A percentile compares a stretch with the other conserved stretches of the same genome.
phyloP scores from a whole-genome alignment of 2,888 invertebrate genomes.

The Limnephilus rhombicus region DNA sequence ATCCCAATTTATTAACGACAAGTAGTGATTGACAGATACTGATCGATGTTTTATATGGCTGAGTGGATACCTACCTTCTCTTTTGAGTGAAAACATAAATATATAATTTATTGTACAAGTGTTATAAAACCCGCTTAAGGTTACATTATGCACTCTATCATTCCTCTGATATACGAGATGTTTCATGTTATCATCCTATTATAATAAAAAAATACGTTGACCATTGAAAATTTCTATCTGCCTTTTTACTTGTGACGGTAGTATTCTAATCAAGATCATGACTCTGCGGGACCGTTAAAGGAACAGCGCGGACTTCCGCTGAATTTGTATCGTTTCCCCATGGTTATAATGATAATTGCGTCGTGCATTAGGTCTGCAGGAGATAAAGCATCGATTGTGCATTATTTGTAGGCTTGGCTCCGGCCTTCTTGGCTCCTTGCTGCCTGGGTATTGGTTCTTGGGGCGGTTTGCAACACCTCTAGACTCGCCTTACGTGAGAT shows the following conservation, averaged over 20 bases:
- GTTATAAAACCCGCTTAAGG: too few relatives aligned
- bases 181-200: too few relatives aligned
- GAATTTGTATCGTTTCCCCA: slow-evolving; percentile 18
- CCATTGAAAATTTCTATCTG: too few relatives aligned
- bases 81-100: too few relatives aligned
- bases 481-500: slow-evolving; percentile 17
- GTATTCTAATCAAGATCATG: not conserved
- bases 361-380: slow-evolving; percentile 19
- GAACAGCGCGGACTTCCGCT: slow-evolving; percentile 20
- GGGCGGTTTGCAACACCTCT: slow-evolving; percentile 24
- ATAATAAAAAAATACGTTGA: too few relatives aligned
- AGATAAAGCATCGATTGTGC: slow-evolving; percentile 15
- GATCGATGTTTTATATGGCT: too few relatives aligned
- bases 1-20: too few relatives aligned
- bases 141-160: not conserved
- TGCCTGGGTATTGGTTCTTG: not conserved
- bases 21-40: too few relatives aligned
- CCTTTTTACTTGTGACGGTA: too few relatives aligned
- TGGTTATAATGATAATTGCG: slow-evolving; percentile 28
- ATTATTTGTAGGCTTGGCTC: slow-evolving; percentile 23
- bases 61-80: too few relatives aligned
- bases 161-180: not conserved
- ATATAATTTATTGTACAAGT: too few relatives aligned
- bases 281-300: slow-evolving; percentile 2
- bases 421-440: not conserved